Base-by-base conservation (phyloP, 2,113 vertebrate genomes). In the Nyctibius bracteatus region DNA sequence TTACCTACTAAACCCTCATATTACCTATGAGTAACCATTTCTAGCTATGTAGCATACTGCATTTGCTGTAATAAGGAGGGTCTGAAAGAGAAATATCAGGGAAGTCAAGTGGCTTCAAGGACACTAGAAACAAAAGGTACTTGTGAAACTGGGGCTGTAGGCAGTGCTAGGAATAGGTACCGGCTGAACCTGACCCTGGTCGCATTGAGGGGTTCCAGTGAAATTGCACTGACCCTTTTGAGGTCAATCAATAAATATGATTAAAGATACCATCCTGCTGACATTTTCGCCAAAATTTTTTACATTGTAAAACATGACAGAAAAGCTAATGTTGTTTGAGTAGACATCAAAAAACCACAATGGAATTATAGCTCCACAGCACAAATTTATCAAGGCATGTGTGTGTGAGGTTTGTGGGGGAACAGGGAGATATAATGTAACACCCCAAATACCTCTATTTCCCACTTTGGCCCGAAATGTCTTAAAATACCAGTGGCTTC, bases 271-370 rank as follows among this genome's bases (percentile, higher is more conserved):
- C 73, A 86, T 71, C 72, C 81, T 84, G 79, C 80, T 96, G 95
- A 94, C 96, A 95, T 97, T 96, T 97, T 94, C 39, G 4, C 90
- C 83, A 72, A 88, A 71, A 9, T 46, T 92, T 93, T 96, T 94
- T 89, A 72, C 77, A 30, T 81, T 86, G 90, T 86, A 91, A 95
- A 94, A 92, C 73, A 86, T 68, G 92, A 78, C 88, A 94, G 88
- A 86, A 91, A 92, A 87, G 65, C 92, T 93, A 92, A 94, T 88
- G 70, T 62, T 71, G 81, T 96, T 93, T 92, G 96, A 86, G 95
- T 84, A 92, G 90, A 95, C 86, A 84, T 95, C 57, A 95, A 23
- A 93, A 96, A 96, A 75, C 94, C 94, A 86, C 94, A 95, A 94
- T 94, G 77, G 61, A 91, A 93, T 96, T 96, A 94, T 9, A 72